Evolutionary conservation across 1,140 invertebrate genomes (phyloP), one percentile per base, ranked within the genome.

Genomic region (Heterodera schachtii): DNA sequence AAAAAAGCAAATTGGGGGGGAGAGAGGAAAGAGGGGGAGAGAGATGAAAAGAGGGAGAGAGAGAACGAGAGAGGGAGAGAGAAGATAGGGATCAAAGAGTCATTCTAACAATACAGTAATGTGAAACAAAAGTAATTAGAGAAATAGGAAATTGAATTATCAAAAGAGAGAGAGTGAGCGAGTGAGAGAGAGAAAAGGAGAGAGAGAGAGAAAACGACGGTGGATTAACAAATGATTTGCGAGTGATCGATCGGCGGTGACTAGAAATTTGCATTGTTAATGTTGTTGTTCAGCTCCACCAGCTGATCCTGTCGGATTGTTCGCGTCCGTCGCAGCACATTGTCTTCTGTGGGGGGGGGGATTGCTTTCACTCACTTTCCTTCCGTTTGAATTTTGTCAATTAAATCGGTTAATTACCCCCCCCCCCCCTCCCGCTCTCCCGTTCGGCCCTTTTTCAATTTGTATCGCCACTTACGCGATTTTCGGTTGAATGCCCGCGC

Each of bases 401-500:
- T 31, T 31, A 31, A 31, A 31, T 31, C 31, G 31, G 31, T 31
- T 31, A 31, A 31, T 31, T 31, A 31, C 31, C 31, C 31, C 31
- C 31, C 31, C 31, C 31, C 31, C 31, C 31, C 31, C n/a, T n/a
- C 31, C 31, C 31, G 31, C 31, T n/a, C 31, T 1, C 31, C 31
- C 31, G 31, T 1, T 31, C 31, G 31, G n/a, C n/a, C n/a, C n/a
- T 5, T 74, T 0, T 41, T 43, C n/a, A 11, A 74, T 52, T 9
- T 49, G 11, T 7, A 46, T 69, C 46, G 7, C 49, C n/a, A 19
- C 78, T 85, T 70, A 85, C 84, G 79, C n/a, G 84, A 86, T 78
- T 89, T 89, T 57, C 88, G 57, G 80, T 90, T 90, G 81, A 90
- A 90, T 44, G 89, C 82, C 60, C 89, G 71, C 11, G 88, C 89